Base-by-base conservation (phyloP, 2,113 vertebrate species). In the Marmota flaviventris region DNA sequence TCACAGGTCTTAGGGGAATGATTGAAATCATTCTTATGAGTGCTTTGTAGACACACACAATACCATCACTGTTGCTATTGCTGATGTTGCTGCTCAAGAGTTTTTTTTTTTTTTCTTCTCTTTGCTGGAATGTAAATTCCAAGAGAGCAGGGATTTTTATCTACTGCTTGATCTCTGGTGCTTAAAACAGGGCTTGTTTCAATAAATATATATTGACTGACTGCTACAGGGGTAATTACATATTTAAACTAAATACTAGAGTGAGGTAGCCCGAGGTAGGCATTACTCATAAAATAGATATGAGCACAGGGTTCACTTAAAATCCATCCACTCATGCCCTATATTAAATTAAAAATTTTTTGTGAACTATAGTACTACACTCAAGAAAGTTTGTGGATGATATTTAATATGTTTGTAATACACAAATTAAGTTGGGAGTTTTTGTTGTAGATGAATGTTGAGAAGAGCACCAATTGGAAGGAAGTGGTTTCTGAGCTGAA, bases 51-150 rank as follows among this genome's bases (percentile, higher is more conserved):
- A 20, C 18, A 85, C 4, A n/a, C 42, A 87, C 16, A n/a, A 27
- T 82, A 69, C 20, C 20, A 53, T 75, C 7, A 63, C 34, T 58
- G 9, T 63, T 63, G 22, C 24, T 69, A 18, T 73, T 93, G 72
- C 72, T 70, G 24, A 77, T 70, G 13, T 85, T 76, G 24, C 79
- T 96, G 48, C 29, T 81, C 77, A 69, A 48, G 27, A 85, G 18
- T 88, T 75, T 95, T 20, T 76, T 70, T 92, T 39, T 67, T 85
- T 94, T 92, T 39, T 67, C 39, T 85, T 94, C 37, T 79, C 48
- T 83, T 42, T 8, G 12, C 6, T 84, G 17, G 51, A 67, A 79
- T 87, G 7, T 70, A 70, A 51, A 69, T 58, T 85, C 14, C 8
- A 81, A 92, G 72, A 88, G 0, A 88, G 11, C 13, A 67, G 32